These are phyloP conservation scores for Leptopilina clavipes DNA, from an alignment of 1,140 invertebrate genomes.

Conservation along the genomic window DNA sequence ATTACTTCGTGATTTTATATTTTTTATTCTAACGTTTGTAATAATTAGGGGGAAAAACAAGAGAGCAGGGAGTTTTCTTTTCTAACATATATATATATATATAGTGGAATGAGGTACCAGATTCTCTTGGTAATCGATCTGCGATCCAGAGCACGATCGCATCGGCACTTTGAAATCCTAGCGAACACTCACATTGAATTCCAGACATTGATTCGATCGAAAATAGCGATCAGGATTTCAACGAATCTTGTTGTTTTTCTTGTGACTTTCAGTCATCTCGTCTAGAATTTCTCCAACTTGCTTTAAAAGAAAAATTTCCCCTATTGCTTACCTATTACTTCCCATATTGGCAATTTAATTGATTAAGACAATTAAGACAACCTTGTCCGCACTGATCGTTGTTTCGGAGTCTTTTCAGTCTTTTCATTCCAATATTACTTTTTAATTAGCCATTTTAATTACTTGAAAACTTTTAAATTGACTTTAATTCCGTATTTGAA, in stretches of 20 bases:
- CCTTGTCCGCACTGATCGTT: not conserved
- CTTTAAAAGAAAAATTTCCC: not conserved
- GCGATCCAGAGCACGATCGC: slow-evolving; percentile 16
- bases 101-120: not conserved
- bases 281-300: slow-evolving; percentile 28
- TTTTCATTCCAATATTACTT: slow-evolving; percentile 6
- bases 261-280: slow-evolving; percentile 21
- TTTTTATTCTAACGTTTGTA: too few species aligned
- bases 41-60: not conserved
- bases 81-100: not conserved
- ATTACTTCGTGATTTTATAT: too few species aligned
- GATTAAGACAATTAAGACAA: slow-evolving; percentile 30
- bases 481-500: slow-evolving; percentile 4
- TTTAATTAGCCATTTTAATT: not conserved
- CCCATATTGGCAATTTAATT: slow-evolving; percentile 17
- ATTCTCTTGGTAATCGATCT: slow-evolving; percentile 25
- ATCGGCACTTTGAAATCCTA: slow-evolving; percentile 29
- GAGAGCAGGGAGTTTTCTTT: not conserved
- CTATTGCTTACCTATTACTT: not conserved
- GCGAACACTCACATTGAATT: slow-evolving; percentile 7
- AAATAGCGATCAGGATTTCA: slow-evolving; percentile 23
- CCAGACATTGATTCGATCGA: slow-evolving; percentile 15
- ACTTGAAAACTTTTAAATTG: not conserved
- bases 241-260: slow-evolving; percentile 26
- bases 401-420: not conserved